Evolutionary conservation across 2,113 vertebrate genomes (phyloP), one percentile per base, ranked within the genome.

Genomic region (Hippocampus barbouri): DNA sequence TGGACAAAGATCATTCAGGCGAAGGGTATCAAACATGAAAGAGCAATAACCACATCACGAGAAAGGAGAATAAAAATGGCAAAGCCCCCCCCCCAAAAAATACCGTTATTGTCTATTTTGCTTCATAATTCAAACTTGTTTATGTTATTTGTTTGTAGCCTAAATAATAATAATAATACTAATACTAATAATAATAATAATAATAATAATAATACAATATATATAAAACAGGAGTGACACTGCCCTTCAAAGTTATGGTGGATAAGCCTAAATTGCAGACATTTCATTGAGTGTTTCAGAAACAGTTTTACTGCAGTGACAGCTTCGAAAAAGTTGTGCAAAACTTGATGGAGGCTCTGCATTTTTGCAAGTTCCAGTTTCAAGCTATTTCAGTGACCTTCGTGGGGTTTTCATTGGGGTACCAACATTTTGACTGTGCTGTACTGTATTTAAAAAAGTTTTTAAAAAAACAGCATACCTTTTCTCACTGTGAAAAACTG

Each of bases 1-100:
- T 60, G 70, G 72, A 79, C 68, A 70, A 62, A 76, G 38, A 73
- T 69, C 49, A 79, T 73, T 38, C n/a, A 74, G 20, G 41, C 27
- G 51, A 76, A 80, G 34, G 27, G 34, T 73, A 65, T 63, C 43
- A 68, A 5, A 60, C 23, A 30, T 78, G 15, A 70, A 73, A 76
- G 16, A 57, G 45, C 59, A 64, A 69, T 66, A 43, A 69, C 49
- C 3, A 1, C 15, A 72, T 72, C 30, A 69, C 41, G 38, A 15
- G 27, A 14, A 21, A 67, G 54, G 1, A 21, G 30, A 64, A 43
- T 70, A 66, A 66, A 75, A 5, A 2, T 73, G 23, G 4, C 43
- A 27, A 41, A 66, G 59, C 67, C 76, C 62, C 70, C 62, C 38
- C 30, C 30, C 30, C 5, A 5, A 4, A 34, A 3, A 69, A 77